Percentiles rank a stretch among this genome's conserved stretches.
Evolutionary conservation across 2,113 vertebrate genomes (phyloP).

Genomic region (Osmerus mordax): DNA sequence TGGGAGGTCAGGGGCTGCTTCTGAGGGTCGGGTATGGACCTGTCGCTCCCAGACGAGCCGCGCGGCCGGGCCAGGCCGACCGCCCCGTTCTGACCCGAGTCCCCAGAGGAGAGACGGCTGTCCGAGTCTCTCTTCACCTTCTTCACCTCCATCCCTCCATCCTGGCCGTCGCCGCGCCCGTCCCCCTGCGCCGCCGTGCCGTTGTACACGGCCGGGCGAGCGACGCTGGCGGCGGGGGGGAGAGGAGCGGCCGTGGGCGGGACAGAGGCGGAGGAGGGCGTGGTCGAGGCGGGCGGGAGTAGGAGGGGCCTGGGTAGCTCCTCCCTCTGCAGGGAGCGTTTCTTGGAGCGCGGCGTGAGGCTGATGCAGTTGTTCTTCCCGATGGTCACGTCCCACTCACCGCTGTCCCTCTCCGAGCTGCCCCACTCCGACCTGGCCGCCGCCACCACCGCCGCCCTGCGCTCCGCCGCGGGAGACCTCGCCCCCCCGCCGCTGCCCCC

Average conservation of each 20-base stretch:
- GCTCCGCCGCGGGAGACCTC: conserved; percentile 42
- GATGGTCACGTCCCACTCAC: conserved; percentile 76
- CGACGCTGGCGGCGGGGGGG: background rate
- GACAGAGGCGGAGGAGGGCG: conserved; percentile 28
- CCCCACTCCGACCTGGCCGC: conserved; percentile 69
- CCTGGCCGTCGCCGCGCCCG: conserved; percentile 58
- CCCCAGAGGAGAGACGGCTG: conserved; percentile 54
- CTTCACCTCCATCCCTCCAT: conserved; percentile 73
- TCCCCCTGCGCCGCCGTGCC: conserved; percentile 50
- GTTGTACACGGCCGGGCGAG: conserved; percentile 33
- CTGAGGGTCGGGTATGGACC: conserved; percentile 23
- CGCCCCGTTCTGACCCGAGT: conserved; percentile 53
- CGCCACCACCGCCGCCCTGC: conserved; percentile 65
- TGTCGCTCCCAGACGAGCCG: conserved; percentile 32
- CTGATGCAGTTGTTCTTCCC: conserved; percentile 73
- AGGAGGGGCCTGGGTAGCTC: conserved; percentile 63
- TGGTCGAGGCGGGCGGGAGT: conserved; percentile 14
- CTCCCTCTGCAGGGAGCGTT: conserved; percentile 81
- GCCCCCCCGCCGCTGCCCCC: conserved; percentile 26
- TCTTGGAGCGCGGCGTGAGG: conserved; percentile 85
- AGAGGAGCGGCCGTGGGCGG: background rate
- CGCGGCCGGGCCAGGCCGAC: conserved; percentile 22
- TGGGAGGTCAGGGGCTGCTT: conserved; percentile 27
- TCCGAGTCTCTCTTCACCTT: conserved; percentile 78
- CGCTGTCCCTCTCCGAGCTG: conserved; percentile 73